phyloP scores from a whole-genome alignment of 1,140 invertebrate species.

The Dysdera silvatica region DNA sequence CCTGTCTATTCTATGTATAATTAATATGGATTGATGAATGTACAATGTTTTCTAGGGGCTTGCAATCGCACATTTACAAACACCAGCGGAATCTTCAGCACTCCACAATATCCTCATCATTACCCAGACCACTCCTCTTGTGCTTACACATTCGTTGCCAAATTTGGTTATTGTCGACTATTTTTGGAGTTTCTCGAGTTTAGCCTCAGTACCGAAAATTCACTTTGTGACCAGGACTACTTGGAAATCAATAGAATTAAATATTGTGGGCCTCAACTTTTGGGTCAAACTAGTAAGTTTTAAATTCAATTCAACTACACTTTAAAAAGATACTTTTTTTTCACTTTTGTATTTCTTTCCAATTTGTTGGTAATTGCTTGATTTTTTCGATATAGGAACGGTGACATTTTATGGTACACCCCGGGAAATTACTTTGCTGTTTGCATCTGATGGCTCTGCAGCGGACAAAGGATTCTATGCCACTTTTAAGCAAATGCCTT shows the following conservation, averaged over 20 bases:
- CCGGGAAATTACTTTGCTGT: constrained; percentile 25
- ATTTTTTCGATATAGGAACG: constrained; percentile 16
- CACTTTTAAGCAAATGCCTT: constrained; percentile 16
- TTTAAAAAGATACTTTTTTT: not conserved
- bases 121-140: constrained; percentile 33
- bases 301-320: not conserved
- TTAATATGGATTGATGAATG: not conserved
- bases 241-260: constrained; percentile 35
- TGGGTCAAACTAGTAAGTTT: constrained; percentile 34
- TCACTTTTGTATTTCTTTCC: not conserved
- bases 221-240: constrained; percentile 32
- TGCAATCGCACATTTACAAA: constrained; percentile 29
- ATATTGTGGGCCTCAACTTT: constrained; percentile 36
- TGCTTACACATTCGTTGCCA: constrained; percentile 29
- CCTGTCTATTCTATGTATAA: not conserved
- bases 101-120: constrained; percentile 30
- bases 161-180: constrained; percentile 31
- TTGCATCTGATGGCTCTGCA: constrained; percentile 24
- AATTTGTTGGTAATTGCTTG: constrained; percentile 4
- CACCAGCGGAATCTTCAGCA: constrained; percentile 30
- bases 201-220: constrained; percentile 26
- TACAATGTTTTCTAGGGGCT: not conserved
- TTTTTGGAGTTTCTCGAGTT: constrained; percentile 35
- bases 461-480: constrained; percentile 33
- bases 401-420: constrained; percentile 31